A percentile compares a stretch with the other conserved stretches of the same genome.
phyloP scores from a whole-genome alignment of 1,140 invertebrate genomes.

The Leptopilina clavipes region DNA sequence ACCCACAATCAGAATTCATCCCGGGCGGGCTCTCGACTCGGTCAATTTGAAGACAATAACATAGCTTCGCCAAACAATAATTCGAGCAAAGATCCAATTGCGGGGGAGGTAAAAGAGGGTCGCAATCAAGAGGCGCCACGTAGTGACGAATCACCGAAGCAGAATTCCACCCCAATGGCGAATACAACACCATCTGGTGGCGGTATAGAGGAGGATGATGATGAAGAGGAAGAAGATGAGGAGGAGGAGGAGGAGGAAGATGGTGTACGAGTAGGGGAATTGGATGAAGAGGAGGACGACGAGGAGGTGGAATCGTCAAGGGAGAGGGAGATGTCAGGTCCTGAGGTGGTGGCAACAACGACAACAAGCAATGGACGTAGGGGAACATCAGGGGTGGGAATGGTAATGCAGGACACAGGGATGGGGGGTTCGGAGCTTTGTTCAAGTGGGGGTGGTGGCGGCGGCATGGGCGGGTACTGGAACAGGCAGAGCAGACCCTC shows the following conservation, averaged over 20 bases:
- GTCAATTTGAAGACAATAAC: constrained; percentile 58
- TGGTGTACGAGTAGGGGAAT: constrained; percentile 57
- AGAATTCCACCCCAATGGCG: constrained; percentile 37
- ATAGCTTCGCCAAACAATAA: constrained; percentile 40
- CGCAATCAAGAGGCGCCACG: constrained; percentile 71
- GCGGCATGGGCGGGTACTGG: constrained; percentile 77
- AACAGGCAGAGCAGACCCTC: constrained; percentile 75
- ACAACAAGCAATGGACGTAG: constrained; percentile 52
- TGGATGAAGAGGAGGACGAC: constrained; percentile 53
- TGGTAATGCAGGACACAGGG: constrained; percentile 66
- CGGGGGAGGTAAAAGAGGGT: constrained; percentile 59
- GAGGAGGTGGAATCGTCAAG: constrained; percentile 57
- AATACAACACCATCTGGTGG: constrained; percentile 50
- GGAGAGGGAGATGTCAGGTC: constrained; percentile 57
- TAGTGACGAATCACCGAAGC: constrained; percentile 61
- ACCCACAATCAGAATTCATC: constrained; percentile 63
- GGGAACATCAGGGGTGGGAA: constrained; percentile 58
- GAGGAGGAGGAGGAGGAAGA: constrained; percentile 57
- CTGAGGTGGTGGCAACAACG: constrained; percentile 50
- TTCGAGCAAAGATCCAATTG: constrained; percentile 36
- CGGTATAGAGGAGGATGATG: constrained; percentile 50
- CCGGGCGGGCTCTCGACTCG: constrained; percentile 61
- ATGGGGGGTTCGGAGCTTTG: constrained; percentile 65
- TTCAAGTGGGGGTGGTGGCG: constrained; percentile 59
- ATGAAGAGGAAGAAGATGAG: constrained; percentile 54